These are phyloP conservation scores for Drosophila sproati DNA, from an alignment of 1,140 invertebrate species.

Conservation along the genomic window DNA sequence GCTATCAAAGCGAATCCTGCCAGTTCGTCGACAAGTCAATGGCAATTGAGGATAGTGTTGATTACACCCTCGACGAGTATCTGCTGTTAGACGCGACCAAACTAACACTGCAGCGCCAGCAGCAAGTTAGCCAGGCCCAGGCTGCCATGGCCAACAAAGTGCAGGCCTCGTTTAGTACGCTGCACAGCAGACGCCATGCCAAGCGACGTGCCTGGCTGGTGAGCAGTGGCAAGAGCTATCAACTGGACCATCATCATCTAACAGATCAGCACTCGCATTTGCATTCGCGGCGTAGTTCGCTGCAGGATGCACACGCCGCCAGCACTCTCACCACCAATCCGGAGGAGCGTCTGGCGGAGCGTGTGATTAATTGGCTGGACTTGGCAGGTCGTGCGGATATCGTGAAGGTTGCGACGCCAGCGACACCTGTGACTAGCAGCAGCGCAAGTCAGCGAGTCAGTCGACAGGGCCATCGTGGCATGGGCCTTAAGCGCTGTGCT, in stretches of 20 bases:
- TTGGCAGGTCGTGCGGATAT: constrained; percentile 71
- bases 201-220: constrained; percentile 64
- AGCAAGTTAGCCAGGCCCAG: constrained; percentile 42
- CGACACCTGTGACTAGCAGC: constrained; percentile 20
- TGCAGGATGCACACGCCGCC: constrained; percentile 54
- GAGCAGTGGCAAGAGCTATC: constrained; percentile 57
- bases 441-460: constrained; percentile 49
- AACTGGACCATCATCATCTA: constrained; percentile 52
- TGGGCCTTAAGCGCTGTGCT: constrained; percentile 45
- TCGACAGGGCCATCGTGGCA: constrained; percentile 43
- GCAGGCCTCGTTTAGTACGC: constrained; percentile 14
- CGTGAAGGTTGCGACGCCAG: constrained; percentile 31
- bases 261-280: constrained; percentile 41
- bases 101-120: constrained; percentile 56
- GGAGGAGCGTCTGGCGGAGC: constrained; percentile 77
- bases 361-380: constrained; percentile 81
- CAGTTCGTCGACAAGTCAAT: constrained; percentile 47
- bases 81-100: constrained; percentile 69
- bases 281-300: constrained; percentile 67
- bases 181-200: constrained; percentile 48
- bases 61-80: constrained; percentile 59
- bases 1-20: constrained; percentile 44
- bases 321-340: constrained; percentile 49
- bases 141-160: constrained; percentile 37
- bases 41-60: constrained; percentile 34